Base-by-base conservation (phyloP, 1,140 invertebrate genomes). In the Bicyclus anynana region DNA sequence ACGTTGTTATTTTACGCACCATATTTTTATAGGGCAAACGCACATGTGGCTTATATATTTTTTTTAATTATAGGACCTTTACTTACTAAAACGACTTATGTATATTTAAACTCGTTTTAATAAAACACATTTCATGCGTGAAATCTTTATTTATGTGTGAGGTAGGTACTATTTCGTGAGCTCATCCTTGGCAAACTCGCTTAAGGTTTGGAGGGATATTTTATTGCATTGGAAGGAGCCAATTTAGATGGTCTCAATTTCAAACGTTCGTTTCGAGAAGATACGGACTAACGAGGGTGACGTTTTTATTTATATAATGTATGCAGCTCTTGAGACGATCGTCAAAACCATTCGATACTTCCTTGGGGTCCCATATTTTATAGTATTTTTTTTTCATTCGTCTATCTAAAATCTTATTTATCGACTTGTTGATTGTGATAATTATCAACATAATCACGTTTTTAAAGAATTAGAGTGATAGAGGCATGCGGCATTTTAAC, bases 201-300 rank as follows among this genome's bases (percentile, higher is more conserved):
- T 50, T 9, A 40, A 21, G 14, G 46, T 50, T 57, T 57, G 16
- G 23, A 35, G 33, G 17, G 49, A 48, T 57, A 55, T 61, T 51
- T 61, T 61, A 61, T 52, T 52, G 53, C 47, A 23, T 54, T 55
- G 29, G 58, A 66, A 51, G 47, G 56, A 66, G 53, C 60, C 59
- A 65, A 69, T 65, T 66, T 65, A 58, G 59, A 50, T 23, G 56
- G 63, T 59, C 59, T 69, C 62, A 58, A 58, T 61, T 62, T 62
- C 64, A 62, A 63, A 53, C 53, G 46, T 67, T 67, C 57, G 56
- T 49, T 60, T 53, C 51, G 47, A 59, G 62, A 62, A 37, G 63
- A 38, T 53, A 61, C 46, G 20, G 47, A 57, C 53, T 66, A 62
- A 62, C 53, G 63, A 66, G 51, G 53, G 44, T 51, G 54, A 66